Evolutionary conservation across 2,888 invertebrate species (phyloP).

Genomic region (Pachymerium ferrugineum): DNA sequence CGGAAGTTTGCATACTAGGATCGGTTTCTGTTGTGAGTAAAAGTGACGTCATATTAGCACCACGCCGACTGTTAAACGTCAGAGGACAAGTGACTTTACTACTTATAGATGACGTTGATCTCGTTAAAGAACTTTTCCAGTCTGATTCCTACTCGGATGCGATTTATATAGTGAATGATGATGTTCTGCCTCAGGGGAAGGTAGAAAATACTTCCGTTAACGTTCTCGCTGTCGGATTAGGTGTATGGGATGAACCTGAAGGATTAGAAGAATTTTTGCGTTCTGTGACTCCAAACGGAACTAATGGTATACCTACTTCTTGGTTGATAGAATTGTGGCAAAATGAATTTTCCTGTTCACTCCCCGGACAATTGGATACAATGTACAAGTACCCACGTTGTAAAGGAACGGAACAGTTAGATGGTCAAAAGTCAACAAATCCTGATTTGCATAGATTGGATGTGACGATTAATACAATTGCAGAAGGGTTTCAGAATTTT

Average conservation of each 20-base stretch:
- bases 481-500: slow-evolving; percentile 29
- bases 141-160: neutral
- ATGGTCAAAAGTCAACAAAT: neutral
- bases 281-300: neutral
- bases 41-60: neutral
- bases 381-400: neutral
- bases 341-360: neutral
- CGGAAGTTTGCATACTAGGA: neutral
- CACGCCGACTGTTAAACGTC: neutral
- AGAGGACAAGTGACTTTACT: neutral
- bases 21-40: neutral
- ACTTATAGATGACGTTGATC: neutral
- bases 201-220: neutral
- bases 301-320: neutral
- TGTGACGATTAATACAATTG: neutral
- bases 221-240: neutral
- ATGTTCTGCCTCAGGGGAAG: neutral
- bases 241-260: neutral
- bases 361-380: neutral
- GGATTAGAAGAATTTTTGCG: neutral
- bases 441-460: neutral
- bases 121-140: neutral
- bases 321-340: slow-evolving; percentile 28
- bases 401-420: slow-evolving; percentile 1
- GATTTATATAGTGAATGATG: neutral